A percentile compares a stretch with the other conserved stretches of the same genome.
phyloP scores from a whole-genome alignment of 2,888 invertebrate species.

The Amphipyra berbera region DNA sequence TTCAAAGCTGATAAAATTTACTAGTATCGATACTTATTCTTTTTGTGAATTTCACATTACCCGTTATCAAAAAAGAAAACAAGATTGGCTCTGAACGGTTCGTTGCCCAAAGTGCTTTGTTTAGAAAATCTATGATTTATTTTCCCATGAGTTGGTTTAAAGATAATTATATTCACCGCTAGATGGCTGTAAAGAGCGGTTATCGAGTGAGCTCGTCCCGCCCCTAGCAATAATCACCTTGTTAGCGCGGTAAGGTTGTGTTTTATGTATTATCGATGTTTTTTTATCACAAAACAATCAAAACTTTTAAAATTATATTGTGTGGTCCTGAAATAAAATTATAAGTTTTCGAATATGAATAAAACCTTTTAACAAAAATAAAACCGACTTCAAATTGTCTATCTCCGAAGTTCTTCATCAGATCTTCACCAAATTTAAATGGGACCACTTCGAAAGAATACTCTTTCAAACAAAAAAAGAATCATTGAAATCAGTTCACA shows the following conservation, averaged over 20 bases:
- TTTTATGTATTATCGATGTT: constrained; percentile 44
- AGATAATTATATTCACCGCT: constrained; percentile 77
- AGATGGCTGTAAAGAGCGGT: constrained; percentile 72
- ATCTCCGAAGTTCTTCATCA: too few relatives aligned
- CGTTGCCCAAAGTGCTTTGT: constrained; percentile 53
- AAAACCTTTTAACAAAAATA: too few relatives aligned
- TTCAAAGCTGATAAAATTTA: neutral
- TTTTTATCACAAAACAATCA: neutral
- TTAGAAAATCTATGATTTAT: constrained; percentile 65
- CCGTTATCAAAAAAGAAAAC: constrained; percentile 14
- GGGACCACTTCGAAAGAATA: too few relatives aligned
- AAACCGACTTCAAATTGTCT: too few relatives aligned
- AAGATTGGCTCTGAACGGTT: constrained; percentile 14
- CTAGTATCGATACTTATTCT: neutral
- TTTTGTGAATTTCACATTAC: constrained; percentile 3
- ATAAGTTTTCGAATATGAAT: too few relatives aligned
- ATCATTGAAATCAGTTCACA: too few relatives aligned
- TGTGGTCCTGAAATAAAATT: too few relatives aligned
- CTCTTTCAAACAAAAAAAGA: too few relatives aligned
- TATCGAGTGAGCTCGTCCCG: constrained; percentile 76
- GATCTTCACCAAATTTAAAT: too few relatives aligned
- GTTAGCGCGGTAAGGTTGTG: constrained; percentile 66
- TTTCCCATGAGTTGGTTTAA: constrained; percentile 77
- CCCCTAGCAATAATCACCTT: constrained; percentile 81
- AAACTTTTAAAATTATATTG: neutral